Conservation (phyloP, 2,797 vertebrate genomes). For the Sebastes ruberrimus region DNA sequence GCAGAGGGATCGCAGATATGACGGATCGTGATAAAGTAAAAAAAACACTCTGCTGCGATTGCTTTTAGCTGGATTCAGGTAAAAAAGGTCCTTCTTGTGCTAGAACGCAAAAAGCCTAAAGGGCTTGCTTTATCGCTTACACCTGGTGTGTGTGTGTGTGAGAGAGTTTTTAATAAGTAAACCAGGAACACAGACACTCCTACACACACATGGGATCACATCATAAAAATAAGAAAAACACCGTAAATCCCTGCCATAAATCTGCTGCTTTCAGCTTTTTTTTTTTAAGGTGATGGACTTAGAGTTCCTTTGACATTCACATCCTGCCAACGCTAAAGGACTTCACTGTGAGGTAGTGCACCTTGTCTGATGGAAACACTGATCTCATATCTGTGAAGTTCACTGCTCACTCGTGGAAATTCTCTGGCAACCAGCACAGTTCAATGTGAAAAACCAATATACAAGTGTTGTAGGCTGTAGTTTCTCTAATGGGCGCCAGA, state of each 20-base stretch:
- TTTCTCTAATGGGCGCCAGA: neutral
- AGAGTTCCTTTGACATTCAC: neutral
- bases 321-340: neutral
- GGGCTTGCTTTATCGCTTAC: conserved; percentile 11
- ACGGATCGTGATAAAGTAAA: conserved; percentile 42
- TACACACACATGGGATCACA: conserved; percentile 13
- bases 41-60: conserved; percentile 36
- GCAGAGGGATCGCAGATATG: conserved; percentile 38
- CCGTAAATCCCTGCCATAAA: neutral
- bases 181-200: conserved; percentile 1
- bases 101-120: conserved; percentile 25
- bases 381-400: conserved; percentile 6
- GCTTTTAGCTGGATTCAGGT: conserved; percentile 40
- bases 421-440: neutral
- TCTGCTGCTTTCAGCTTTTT: neutral
- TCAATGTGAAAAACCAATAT: neutral
- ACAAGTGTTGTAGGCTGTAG: neutral
- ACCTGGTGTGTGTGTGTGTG: neutral
- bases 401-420: neutral
- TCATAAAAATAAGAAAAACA: conserved; percentile 1
- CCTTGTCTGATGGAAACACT: neutral
- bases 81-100: conserved; percentile 19
- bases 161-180: conserved; percentile 23
- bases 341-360: neutral
- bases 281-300: neutral